These are phyloP conservation scores for Tachypleus tridentatus DNA, from an alignment of 1,140 invertebrate genomes.

Conservation along the genomic window DNA sequence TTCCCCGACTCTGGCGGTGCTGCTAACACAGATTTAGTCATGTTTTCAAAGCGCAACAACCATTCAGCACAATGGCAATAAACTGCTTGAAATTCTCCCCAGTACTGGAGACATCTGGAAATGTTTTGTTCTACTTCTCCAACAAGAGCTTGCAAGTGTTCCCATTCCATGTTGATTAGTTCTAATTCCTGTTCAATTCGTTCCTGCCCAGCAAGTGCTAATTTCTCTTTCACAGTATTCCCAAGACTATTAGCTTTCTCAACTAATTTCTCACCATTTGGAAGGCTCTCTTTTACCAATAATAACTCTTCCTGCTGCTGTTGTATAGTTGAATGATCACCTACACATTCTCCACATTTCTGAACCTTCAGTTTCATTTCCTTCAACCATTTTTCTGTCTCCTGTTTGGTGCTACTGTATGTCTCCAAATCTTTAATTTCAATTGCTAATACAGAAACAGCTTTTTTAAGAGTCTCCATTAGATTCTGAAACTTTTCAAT, in stretches of 20 bases:
- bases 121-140: slow-evolving; percentile 63
- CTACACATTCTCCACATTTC: slow-evolving; percentile 67
- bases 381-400: slow-evolving; percentile 76
- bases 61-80: slow-evolving; percentile 62
- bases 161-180: slow-evolving; percentile 73
- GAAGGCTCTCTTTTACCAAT: slow-evolving; percentile 50
- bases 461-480: slow-evolving; percentile 34
- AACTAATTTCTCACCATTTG: slow-evolving; percentile 56
- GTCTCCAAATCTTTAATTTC: slow-evolving; percentile 78
- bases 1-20: slow-evolving; percentile 33
- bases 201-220: slow-evolving; percentile 73
- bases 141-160: slow-evolving; percentile 63
- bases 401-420: slow-evolving; percentile 66
- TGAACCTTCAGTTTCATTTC: slow-evolving; percentile 69
- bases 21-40: slow-evolving; percentile 50
- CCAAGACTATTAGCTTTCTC: slow-evolving; percentile 61
- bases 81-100: slow-evolving; percentile 69
- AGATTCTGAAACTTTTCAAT: slow-evolving; percentile 52
- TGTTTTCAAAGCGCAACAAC: slow-evolving; percentile 47
- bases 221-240: slow-evolving; percentile 61
- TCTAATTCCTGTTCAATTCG: slow-evolving; percentile 68
- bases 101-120: slow-evolving; percentile 64
- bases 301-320: slow-evolving; percentile 58
- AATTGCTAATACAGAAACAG: slow-evolving; percentile 44
- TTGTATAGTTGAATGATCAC: slow-evolving; percentile 58